Base-by-base conservation (phyloP, 2,113 vertebrate genomes). In the Ptychochromis oligacanthus region DNA sequence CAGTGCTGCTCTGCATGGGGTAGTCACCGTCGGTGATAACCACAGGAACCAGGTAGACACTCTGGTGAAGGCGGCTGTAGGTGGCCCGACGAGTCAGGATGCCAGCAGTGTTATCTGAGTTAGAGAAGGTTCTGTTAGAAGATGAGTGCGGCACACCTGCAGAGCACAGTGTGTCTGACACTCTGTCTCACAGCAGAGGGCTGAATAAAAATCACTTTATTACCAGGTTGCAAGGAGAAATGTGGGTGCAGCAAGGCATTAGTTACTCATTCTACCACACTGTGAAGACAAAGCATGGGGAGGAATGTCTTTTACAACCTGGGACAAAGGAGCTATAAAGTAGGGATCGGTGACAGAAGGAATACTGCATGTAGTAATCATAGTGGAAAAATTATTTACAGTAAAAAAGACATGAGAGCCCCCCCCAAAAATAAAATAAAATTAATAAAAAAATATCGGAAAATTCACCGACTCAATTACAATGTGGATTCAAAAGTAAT, bases 1-100 rank as follows among this genome's bases (percentile, higher is more conserved):
- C 97, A 0, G 98, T 99, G 94, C 97, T 98, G 95, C 97, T 99
- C 94, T 98, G 97, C 87, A 97, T 95, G 52, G 98, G 98, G 89
- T 96, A 96, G 64, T 96, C 97, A 2, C 97, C 96, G 36, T 99
- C 98, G 1, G 96, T 95, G 92, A 99, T 98, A 76, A 98, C 95
- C 94, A 99, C 96, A 4, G 97, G 96, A 82, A 99, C 93, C 86
- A 97, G 91, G 88, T 98, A 97, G 54, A 93, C 90, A 62, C 95
- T 98, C 92, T 96, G 96, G 91, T 97, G 97, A 1, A 97, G 96
- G 60, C 96, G 96, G 67, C 91, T 97, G 60, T 98, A 99, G 89
- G 97, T 97, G 59, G 82, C 93, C 82, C 94, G 96, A 31, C 94
- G 94, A 6, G 98, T 98, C 82, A 97, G 94, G 93, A 99, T 96